Conservation (phyloP, 2,113 vertebrate genomes). For the human (Homo sapiens) region DNA sequence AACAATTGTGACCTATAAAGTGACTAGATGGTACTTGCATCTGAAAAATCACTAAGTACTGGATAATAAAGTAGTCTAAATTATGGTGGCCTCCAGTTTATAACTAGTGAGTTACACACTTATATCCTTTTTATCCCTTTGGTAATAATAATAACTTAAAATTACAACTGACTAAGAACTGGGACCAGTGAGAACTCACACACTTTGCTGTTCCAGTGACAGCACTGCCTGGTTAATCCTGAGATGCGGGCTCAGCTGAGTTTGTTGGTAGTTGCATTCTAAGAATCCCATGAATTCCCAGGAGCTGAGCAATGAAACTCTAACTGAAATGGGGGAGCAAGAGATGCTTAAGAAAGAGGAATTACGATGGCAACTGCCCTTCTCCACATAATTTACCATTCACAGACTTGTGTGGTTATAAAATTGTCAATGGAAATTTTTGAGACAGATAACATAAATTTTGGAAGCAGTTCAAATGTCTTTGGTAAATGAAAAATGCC, state of each 20-base stretch:
- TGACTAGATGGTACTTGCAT: background rate
- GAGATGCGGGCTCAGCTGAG: background rate
- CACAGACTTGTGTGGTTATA: background rate
- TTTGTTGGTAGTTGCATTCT: background rate
- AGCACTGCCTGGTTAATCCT: background rate
- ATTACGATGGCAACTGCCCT: constrained; percentile 34
- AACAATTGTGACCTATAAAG: background rate
- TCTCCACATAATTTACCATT: background rate
- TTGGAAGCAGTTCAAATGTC: constrained; percentile 34
- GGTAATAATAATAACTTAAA: background rate
- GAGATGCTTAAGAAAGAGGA: background rate
- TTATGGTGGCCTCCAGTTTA: background rate
- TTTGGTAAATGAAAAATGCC: constrained; percentile 10
- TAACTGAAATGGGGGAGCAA: background rate
- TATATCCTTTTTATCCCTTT: background rate
- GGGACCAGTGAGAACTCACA: background rate
- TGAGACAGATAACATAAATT: constrained; percentile 27
- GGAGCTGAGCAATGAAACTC: background rate
- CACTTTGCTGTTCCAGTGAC: background rate
- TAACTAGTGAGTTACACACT: background rate
- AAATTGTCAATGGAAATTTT: constrained; percentile 45
- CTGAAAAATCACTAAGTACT: background rate
- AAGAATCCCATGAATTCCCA: background rate
- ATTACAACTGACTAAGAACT: background rate
- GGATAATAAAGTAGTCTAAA: constrained; percentile 26